Percentiles rank a stretch among this genome's conserved stretches.
Evolutionary conservation across 1,140 invertebrate genomes (phyloP).

Genomic region (Bombus waltoni): DNA sequence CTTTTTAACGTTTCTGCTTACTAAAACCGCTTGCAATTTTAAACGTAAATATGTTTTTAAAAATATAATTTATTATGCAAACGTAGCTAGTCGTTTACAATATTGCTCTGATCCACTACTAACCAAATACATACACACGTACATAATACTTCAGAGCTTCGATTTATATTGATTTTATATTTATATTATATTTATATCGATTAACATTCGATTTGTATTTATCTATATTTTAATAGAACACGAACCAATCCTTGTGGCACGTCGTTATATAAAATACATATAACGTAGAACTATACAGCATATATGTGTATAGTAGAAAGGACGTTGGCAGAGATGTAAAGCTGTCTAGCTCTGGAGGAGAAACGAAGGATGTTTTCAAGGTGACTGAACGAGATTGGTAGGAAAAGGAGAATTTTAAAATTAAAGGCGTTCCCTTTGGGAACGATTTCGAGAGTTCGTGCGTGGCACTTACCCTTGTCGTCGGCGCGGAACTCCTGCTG

Average conservation of each 20-base stretch:
- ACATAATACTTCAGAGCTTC: no score
- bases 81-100: no score
- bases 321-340: background rate
- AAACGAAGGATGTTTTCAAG: slow-evolving; percentile 1
- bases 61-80: no score
- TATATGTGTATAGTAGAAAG: background rate
- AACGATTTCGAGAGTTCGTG: slow-evolving; percentile 27
- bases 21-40: background rate
- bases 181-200: no score
- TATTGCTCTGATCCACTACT: no score
- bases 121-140: no score
- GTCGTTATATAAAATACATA: background rate
- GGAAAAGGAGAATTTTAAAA: slow-evolving; percentile 19
- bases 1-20: background rate
- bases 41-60: background rate
- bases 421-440: slow-evolving; percentile 21
- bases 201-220: no score
- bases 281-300: background rate
- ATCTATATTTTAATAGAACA: no score
- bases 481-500: slow-evolving; percentile 89
- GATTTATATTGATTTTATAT: no score
- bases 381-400: background rate
- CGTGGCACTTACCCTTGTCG: slow-evolving; percentile 86
- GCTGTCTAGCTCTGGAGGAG: background rate
- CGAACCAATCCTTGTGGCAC: background rate